Evolutionary conservation across 2,888 invertebrate species (phyloP).

Genomic region (Rhagonycha fulva): DNA sequence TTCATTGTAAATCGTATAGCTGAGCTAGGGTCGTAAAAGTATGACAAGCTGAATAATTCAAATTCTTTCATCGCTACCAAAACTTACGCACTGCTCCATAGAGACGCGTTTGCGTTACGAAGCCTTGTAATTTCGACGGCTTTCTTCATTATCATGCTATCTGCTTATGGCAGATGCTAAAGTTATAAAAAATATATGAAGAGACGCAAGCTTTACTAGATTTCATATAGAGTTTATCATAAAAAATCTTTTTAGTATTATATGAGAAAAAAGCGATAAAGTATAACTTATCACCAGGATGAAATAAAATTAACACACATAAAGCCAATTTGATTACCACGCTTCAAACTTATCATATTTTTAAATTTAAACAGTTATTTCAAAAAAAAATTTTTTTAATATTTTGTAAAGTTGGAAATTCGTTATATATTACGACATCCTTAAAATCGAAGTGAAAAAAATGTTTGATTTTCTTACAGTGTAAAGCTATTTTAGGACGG

Average conservation of each 20-base stretch:
- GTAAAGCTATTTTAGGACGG: too few species aligned
- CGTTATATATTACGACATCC: too few species aligned
- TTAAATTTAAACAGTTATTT: neutral
- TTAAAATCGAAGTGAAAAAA: too few species aligned
- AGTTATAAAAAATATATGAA: conserved; percentile 23
- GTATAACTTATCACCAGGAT: neutral
- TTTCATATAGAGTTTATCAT: conserved; percentile 15
- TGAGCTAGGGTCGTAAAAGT: conserved; percentile 41
- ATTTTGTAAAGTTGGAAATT: too few species aligned
- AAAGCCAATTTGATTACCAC: neutral
- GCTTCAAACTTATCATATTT: neutral
- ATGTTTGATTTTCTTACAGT: too few species aligned
- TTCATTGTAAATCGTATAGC: conserved; percentile 44
- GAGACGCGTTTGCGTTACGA: conserved; percentile 14
- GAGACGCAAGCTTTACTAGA: conserved; percentile 7
- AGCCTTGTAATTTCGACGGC: conserved; percentile 31
- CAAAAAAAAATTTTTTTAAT: too few species aligned
- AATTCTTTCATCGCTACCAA: conserved; percentile 17
- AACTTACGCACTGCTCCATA: conserved; percentile 14
- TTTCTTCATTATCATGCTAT: conserved; percentile 35
- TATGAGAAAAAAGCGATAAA: neutral
- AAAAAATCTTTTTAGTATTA: conserved; percentile 7
- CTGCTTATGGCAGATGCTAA: conserved; percentile 24
- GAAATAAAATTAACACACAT: neutral
- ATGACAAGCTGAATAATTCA: conserved; percentile 47